Base-by-base conservation (phyloP, 2,113 vertebrate genomes). In the Odontophorus gujanensis region DNA sequence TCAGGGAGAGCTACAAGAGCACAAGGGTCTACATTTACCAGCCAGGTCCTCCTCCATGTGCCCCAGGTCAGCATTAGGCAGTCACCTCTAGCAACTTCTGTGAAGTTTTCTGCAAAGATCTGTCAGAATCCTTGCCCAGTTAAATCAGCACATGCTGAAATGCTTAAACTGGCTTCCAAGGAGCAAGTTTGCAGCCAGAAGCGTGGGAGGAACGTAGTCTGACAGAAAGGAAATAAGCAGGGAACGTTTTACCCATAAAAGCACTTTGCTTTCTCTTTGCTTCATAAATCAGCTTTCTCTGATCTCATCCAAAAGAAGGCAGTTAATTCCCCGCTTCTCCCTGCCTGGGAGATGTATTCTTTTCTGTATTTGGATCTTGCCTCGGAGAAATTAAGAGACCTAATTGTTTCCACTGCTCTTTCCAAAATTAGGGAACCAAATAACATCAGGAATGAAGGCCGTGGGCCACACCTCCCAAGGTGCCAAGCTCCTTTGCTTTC, bases 191-290 rank as follows among this genome's bases (percentile, higher is more conserved):
- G 12, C 91, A 95, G 95, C 96, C 96, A 97, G 95, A 91, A 97
- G 96, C 48, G 93, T 96, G 94, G 96, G 96, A 96, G 96, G 95
- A 94, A 97, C 13, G 40, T 90, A 96, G 95, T 95, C 94, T 89
- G 85, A 95, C 90, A 95, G 94, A 96, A 95, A 93, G 96, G 95
- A 97, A 97, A 96, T 95, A 97, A 96, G 94, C 91, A 95, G 80
- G 93, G 96, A 97, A 94, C 96, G 95, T 97, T 97, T 95, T 97
- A 95, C 95, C 93, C 95, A 97, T 96, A 95, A 96, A 97, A 97
- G 94, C 93, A 92, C 91, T 95, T 95, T 76, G 96, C 95, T 95
- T 97, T 96, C 96, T 92, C 94, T 91, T 90, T 96, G 85, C 95
- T 95, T 94, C 94, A 96, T 96, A 95, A 97, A 96, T 96, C 94